phyloP scores from a whole-genome alignment of 2,113 vertebrate species.

The Nesogale talazaci region DNA sequence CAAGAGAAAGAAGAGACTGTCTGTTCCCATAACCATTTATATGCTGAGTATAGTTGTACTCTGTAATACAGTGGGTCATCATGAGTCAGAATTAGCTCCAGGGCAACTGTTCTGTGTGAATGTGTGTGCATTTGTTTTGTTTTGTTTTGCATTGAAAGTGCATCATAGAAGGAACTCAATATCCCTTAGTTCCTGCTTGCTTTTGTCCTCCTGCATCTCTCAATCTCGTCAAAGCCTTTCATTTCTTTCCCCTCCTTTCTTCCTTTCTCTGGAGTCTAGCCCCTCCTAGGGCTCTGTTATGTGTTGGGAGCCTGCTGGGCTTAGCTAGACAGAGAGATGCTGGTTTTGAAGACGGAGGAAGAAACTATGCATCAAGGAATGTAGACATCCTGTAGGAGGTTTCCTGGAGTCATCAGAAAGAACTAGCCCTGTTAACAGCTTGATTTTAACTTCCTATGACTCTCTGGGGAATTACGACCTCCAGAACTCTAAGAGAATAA shows the following conservation, averaged over 20 bases:
- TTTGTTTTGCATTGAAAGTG: no score
- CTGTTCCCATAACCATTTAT: not conserved
- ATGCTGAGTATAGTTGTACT: not conserved
- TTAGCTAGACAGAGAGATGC: not conserved
- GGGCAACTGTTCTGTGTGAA: no score
- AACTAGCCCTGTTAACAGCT: not conserved
- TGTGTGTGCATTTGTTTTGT: no score
- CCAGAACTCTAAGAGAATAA: not conserved
- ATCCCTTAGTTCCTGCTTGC: not conserved
- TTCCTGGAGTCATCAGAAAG: not conserved
- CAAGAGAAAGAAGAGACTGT: not conserved
- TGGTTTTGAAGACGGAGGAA: not conserved
- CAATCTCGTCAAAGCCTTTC: constrained; percentile 10
- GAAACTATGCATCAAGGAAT: not conserved
- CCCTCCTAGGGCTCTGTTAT: not conserved
- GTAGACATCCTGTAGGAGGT: not conserved
- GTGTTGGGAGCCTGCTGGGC: not conserved
- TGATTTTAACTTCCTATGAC: not conserved
- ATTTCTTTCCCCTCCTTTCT: not conserved
- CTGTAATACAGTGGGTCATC: not conserved
- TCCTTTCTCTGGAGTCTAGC: not conserved
- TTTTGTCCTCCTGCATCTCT: not conserved
- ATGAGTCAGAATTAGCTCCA: not conserved
- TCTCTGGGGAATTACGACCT: not conserved
- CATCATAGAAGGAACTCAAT: not conserved